Conservation (phyloP, 2,797 vertebrate species). For the Phylloscopus collybita region DNA sequence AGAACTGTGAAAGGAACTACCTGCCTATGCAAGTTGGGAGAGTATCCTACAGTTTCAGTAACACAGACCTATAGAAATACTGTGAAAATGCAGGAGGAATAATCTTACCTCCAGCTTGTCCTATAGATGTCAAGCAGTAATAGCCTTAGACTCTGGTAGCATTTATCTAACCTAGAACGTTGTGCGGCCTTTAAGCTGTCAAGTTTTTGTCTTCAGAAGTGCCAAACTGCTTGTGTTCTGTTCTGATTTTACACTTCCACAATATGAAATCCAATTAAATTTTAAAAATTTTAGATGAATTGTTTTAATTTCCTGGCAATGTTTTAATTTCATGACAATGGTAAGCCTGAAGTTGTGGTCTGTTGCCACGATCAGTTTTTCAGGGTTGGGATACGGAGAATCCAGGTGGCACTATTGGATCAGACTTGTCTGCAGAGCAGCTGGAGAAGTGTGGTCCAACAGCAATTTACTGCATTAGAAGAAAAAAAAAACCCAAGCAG, state of each 20-base stretch:
- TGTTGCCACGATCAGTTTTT: background rate
- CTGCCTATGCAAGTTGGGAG: background rate
- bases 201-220: background rate
- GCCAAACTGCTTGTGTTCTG: background rate
- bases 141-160: background rate
- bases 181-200: background rate
- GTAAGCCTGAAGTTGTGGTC: background rate
- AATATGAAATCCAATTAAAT: background rate
- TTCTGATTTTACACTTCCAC: background rate
- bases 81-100: background rate
- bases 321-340: background rate
- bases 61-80: background rate
- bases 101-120: background rate
- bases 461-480: background rate
- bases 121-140: background rate
- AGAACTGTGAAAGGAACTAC: background rate
- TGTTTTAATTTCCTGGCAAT: background rate
- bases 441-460: background rate
- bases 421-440: background rate
- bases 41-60: background rate
- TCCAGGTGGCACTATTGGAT: background rate
- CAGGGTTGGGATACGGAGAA: background rate
- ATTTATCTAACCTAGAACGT: background rate
- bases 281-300: background rate
- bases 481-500: background rate